Percentiles rank a stretch among this genome's conserved stretches.
These are phyloP conservation scores for Naja naja DNA, from an alignment of 2,113 vertebrate species.

Conservation along the genomic window DNA sequence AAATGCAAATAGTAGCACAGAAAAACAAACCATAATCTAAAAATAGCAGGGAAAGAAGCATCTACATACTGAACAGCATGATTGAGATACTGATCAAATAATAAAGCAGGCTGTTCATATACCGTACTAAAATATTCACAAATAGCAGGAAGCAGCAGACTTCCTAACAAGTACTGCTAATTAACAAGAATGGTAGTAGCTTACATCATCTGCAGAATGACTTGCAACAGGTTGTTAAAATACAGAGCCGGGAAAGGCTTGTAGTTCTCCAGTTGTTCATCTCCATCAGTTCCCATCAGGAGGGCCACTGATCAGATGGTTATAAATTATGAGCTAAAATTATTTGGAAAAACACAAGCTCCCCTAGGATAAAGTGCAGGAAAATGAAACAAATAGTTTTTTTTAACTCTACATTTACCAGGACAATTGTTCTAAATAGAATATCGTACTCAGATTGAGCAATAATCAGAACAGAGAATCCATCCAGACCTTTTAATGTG, in stretches of 20 bases:
- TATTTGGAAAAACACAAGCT: background rate
- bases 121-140: background rate
- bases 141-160: slow-evolving; percentile 25
- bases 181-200: background rate
- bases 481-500: background rate
- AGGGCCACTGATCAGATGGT: background rate
- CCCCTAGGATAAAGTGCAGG: background rate
- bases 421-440: background rate
- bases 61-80: background rate
- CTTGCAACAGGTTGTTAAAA: background rate
- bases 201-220: background rate
- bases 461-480: background rate
- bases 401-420: background rate
- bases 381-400: background rate
- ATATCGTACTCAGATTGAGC: slow-evolving; percentile 20
- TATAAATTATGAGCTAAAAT: background rate
- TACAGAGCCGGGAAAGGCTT: background rate
- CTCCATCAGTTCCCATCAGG: background rate
- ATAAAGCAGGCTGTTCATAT: slow-evolving; percentile 21
- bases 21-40: slow-evolving; percentile 16
- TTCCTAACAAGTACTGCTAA: slow-evolving; percentile 9
- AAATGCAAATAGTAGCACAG: slow-evolving; percentile 12
- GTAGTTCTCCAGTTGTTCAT: background rate
- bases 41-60: slow-evolving; percentile 19
- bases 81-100: background rate